phyloP scores from a whole-genome alignment of 2,888 invertebrate species.

The Alloscopus bannaensis region DNA sequence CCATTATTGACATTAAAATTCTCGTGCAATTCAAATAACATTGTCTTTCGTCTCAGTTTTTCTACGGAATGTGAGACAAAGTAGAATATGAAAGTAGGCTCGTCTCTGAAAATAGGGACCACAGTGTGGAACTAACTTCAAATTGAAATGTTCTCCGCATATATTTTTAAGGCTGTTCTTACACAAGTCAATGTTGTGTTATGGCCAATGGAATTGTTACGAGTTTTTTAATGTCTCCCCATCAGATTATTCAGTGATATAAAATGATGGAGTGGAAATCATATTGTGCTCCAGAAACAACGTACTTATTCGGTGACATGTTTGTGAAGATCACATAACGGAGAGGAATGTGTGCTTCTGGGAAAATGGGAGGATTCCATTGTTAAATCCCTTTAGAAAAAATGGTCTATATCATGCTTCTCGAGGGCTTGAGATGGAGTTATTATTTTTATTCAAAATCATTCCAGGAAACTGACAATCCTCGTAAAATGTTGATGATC shows the following conservation, averaged over 20 bases:
- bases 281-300: too few relatives aligned
- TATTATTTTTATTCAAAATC: slow-evolving; percentile 44
- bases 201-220: too few relatives aligned
- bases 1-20: slow-evolving; percentile 50
- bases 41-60: background rate
- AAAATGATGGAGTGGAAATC: too few relatives aligned
- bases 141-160: too few relatives aligned
- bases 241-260: too few relatives aligned
- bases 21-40: slow-evolving; percentile 34
- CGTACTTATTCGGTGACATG: background rate
- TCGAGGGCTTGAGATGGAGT: slow-evolving; percentile 20
- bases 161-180: too few relatives aligned
- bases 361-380: slow-evolving; percentile 25
- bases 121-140: background rate
- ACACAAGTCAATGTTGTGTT: too few relatives aligned
- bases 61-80: background rate
- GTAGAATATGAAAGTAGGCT: background rate
- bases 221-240: too few relatives aligned
- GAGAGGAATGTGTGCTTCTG: background rate
- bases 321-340: background rate
- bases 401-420: slow-evolving; percentile 30
- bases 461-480: slow-evolving; percentile 44
- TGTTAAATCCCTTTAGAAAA: slow-evolving; percentile 26
- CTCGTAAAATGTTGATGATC: slow-evolving; percentile 36
- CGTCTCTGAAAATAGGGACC: background rate